Conservation (phyloP, 2,797 vertebrate species). For the Xenops minutus region DNA sequence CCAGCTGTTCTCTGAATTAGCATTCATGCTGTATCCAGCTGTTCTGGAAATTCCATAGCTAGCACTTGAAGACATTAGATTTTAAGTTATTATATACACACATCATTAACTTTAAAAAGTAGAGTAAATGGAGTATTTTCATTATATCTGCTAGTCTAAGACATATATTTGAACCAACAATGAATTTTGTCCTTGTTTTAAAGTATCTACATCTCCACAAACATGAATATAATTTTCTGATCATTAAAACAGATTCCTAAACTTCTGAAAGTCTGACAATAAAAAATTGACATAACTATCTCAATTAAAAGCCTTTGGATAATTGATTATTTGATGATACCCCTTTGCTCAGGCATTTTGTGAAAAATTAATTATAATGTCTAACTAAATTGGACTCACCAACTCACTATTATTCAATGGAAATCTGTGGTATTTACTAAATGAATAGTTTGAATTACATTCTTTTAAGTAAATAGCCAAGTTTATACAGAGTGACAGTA, state of each 20-base stretch:
- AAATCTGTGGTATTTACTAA: conserved; percentile 66
- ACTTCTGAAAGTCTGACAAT: conserved; percentile 19
- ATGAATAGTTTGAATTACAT: conserved; percentile 41
- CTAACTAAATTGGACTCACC: conserved; percentile 53
- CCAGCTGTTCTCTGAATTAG: not conserved
- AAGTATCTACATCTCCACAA: not conserved
- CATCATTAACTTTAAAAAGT: conserved; percentile 28
- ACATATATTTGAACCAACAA: not conserved
- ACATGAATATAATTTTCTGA: not conserved
- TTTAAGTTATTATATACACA: conserved; percentile 21
- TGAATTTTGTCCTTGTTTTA: not conserved
- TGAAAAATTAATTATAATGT: conserved; percentile 47
- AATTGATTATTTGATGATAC: conserved; percentile 47
- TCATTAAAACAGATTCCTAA: conserved; percentile 15
- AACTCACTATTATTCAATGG: conserved; percentile 46
- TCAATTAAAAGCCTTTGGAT: conserved; percentile 47
- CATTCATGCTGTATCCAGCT: not conserved
- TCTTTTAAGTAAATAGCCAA: conserved; percentile 47
- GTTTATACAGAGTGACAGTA: conserved; percentile 15
- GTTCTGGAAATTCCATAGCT: conserved; percentile 7
- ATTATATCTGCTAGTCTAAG: not conserved
- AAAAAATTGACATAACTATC: not conserved
- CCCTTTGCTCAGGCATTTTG: conserved; percentile 30
- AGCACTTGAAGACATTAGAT: conserved; percentile 30
- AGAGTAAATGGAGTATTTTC: not conserved